Evolutionary conservation across 2,888 invertebrate species (phyloP).

Genomic region (Parasteatoda lunata): DNA sequence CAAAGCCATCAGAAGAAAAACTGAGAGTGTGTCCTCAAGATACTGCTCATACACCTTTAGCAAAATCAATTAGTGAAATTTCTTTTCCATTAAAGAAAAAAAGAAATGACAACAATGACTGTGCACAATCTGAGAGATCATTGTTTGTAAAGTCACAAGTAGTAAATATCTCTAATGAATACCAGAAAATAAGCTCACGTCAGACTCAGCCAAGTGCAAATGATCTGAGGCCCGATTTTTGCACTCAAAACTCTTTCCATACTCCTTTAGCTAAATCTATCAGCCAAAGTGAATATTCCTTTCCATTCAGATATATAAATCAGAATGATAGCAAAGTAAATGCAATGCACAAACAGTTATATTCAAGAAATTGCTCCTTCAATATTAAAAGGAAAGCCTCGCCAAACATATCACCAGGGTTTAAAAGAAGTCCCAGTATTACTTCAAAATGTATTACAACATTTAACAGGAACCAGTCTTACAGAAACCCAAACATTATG

Average conservation of each 20-base stretch:
- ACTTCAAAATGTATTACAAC: neutral
- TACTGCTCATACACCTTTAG: conserved; percentile 35
- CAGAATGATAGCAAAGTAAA: neutral
- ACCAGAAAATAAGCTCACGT: neutral
- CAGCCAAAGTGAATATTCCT: neutral
- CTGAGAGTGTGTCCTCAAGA: neutral
- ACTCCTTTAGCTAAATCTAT: conserved; percentile 26
- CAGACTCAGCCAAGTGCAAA: neutral
- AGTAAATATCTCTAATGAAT: too few species aligned
- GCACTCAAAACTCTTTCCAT: conserved; percentile 9
- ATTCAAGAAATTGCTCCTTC: neutral
- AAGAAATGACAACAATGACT: too few species aligned
- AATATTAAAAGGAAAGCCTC: conserved; percentile 22
- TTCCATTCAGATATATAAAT: neutral
- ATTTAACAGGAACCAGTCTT: neutral
- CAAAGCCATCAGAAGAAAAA: too few species aligned
- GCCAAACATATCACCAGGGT: neutral
- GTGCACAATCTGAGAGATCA: too few species aligned
- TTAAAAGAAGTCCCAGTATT: neutral
- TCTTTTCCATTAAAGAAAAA: too few species aligned
- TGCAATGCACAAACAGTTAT: neutral
- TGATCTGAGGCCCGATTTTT: neutral
- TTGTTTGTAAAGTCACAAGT: too few species aligned
- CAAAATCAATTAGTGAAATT: neutral
- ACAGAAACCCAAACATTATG: too few species aligned